These are phyloP conservation scores for Ciconia boyciana DNA, from an alignment of 2,113 vertebrate genomes.

Conservation along the genomic window DNA sequence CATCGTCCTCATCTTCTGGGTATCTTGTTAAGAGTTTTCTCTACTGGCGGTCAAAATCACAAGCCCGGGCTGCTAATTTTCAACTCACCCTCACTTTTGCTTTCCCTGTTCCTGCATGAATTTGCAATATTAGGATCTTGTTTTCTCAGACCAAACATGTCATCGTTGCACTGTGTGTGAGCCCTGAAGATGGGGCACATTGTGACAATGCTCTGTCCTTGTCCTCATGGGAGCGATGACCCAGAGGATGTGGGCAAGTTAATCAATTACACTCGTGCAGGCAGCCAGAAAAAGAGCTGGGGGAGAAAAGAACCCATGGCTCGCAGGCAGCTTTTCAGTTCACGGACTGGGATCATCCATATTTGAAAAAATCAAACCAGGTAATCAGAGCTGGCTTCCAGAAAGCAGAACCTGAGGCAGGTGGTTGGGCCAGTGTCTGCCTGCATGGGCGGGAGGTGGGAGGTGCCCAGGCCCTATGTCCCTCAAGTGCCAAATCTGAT, in stretches of 20 bases:
- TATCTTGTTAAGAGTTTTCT: not conserved
- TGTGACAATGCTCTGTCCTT: not conserved
- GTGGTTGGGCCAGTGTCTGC: not conserved
- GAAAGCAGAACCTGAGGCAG: not conserved
- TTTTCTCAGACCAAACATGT: not conserved
- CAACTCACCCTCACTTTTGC: not conserved
- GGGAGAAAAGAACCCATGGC: not conserved
- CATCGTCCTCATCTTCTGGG: not conserved
- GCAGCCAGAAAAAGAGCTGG: not conserved
- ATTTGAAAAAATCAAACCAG: not conserved
- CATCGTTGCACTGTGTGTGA: accelerated
- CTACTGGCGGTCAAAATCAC: not conserved
- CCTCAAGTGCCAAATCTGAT: not conserved
- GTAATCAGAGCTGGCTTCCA: not conserved
- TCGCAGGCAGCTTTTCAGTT: not conserved
- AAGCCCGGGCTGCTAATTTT: not conserved
- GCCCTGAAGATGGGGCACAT: not conserved
- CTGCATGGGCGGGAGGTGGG: not conserved
- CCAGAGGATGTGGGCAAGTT: not conserved
- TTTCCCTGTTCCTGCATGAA: not conserved
- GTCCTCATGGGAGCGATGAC: not conserved
- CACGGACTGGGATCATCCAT: not conserved
- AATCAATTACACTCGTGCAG: not conserved
- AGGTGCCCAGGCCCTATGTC: not conserved
- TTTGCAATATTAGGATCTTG: not conserved